Conservation (phyloP, 2,113 vertebrate species). For the Dipodomys ordii region DNA sequence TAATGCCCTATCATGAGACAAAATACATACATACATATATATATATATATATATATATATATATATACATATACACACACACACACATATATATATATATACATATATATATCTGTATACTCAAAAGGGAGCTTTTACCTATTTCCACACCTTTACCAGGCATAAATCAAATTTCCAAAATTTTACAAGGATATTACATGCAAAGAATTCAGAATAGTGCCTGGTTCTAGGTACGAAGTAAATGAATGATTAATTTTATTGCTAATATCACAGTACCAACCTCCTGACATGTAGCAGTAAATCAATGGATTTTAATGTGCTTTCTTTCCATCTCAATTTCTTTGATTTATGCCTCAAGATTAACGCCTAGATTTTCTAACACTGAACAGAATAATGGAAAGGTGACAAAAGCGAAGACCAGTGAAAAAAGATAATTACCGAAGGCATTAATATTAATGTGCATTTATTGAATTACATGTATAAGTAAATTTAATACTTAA, state of each 20-base stretch:
- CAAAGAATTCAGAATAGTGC: neutral
- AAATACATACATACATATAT: neutral
- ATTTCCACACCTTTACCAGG: neutral
- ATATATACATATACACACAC: neutral
- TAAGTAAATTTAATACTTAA: neutral
- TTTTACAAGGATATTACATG: neutral
- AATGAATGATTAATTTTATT: slow-evolving; percentile 51
- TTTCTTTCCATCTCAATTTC: slow-evolving; percentile 59
- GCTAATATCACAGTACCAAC: slow-evolving; percentile 4
- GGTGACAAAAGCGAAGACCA: slow-evolving; percentile 26
- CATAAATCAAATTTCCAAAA: neutral
- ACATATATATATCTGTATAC: neutral
- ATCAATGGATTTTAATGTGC: slow-evolving; percentile 61
- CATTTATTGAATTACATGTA: neutral
- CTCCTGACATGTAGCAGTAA: slow-evolving; percentile 30
- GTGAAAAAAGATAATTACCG: neutral
- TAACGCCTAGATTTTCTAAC: slow-evolving; percentile 9
- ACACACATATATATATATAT: too few relatives aligned
- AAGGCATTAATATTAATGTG: neutral
- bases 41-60: neutral
- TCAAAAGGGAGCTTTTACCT: neutral
- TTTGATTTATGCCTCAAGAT: slow-evolving; percentile 62
- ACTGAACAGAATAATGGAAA: neutral
- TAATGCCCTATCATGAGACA: neutral
- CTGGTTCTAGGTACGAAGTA: neutral